phyloP scores from a whole-genome alignment of 2,797 vertebrate species.

The Carapus acus region DNA sequence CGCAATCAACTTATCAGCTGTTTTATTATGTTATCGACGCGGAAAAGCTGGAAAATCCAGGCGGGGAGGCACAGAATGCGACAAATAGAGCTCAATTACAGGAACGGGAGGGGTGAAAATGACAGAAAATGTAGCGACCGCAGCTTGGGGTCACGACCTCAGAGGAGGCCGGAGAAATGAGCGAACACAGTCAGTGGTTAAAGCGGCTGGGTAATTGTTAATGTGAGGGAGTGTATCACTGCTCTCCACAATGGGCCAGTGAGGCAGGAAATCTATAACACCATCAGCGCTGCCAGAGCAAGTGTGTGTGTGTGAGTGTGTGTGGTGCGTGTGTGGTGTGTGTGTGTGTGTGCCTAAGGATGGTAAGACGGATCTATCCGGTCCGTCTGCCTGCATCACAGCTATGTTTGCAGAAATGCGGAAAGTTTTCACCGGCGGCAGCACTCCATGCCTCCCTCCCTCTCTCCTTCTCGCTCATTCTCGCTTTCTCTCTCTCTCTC shows the following conservation, averaged over 20 bases:
- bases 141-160: background rate
- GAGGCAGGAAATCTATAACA: conserved; percentile 8
- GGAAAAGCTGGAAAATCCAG: too few species aligned
- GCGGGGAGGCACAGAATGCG: too few species aligned
- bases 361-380: conserved; percentile 11
- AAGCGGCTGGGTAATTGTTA: background rate
- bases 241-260: background rate
- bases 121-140: too few species aligned
- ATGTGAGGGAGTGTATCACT: conserved; percentile 7
- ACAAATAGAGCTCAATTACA: too few species aligned
- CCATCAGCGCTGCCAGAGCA: background rate
- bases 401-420: too few species aligned
- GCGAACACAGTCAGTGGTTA: background rate
- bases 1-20: too few species aligned
- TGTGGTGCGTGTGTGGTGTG: background rate
- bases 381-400: conserved; percentile 1
- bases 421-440: too few species aligned
- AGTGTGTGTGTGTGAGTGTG: background rate
- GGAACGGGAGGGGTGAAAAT: too few species aligned
- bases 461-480: too few species aligned
- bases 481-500: background rate
- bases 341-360: conserved; percentile 10
- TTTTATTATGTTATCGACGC: too few species aligned
- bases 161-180: background rate
- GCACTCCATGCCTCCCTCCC: too few species aligned